Evolutionary conservation across 2,113 vertebrate species (phyloP), one percentile per base, ranked within the genome.

Genomic region (Galeopterus variegatus): DNA sequence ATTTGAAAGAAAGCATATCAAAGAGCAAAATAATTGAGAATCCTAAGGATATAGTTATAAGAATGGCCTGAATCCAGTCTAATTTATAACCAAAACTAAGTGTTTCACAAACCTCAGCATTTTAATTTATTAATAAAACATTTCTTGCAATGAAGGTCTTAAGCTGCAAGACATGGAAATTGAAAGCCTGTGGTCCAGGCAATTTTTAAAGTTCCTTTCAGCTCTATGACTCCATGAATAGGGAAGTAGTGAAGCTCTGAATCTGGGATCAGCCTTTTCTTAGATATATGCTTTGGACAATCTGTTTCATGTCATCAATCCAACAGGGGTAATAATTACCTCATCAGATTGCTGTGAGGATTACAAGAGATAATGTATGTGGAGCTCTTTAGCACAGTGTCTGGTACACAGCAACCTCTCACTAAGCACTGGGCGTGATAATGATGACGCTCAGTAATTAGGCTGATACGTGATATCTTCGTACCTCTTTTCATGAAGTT

Each of bases 181-280:
- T 89, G n/a, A 94, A 15, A 50, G 36, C 58, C 48, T 83, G 21
- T 54, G 45, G 26, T 48, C 52, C 41, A 54, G 12, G 86, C 72
- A 45, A 45, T n/a, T 62, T 84, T 54, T 36, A n/a, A 90, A 86
- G 28, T 88, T 83, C 45, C 33, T 88, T 60, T 93, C 60, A 83
- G 31, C 33, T 85, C 33, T 70, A 12, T 7, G 7, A 81, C 13
- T 75, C 54, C 31, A 41, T n/a, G 26, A 17, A 21, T 21, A 87
- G 72, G 36, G 21, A 88, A 7, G n/a, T 15, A 64, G 10, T 28
- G 28, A 70, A 80, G n/a, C 8, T 52, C 36, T 28, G 11, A 45
- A 79, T 80, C n/a, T 48, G 8, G n/a, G n/a, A 21, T 64, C 21
- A 28, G 65, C 4, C 21, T 92, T 87, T 89, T 77, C 5, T 26